A percentile compares a stretch with the other conserved stretches of the same genome.
Evolutionary conservation across 2,797 vertebrate genomes (phyloP).

Genomic region (Okamejei kenojei): DNA sequence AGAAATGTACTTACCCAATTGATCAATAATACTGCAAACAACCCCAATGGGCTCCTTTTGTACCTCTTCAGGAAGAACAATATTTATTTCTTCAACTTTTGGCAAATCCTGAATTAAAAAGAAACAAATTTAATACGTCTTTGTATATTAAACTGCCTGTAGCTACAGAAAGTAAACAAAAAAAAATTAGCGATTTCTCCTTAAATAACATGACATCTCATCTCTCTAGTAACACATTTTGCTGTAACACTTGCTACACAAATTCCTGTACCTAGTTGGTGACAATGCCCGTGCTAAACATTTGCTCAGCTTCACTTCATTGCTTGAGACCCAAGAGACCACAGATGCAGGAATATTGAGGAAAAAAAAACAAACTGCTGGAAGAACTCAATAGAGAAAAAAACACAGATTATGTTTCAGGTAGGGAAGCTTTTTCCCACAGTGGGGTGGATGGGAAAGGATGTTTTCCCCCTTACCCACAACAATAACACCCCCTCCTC

Average conservation of each 20-base stretch:
- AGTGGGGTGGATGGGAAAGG: no score
- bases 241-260: neutral
- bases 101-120: slow-evolving; percentile 65
- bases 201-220: neutral
- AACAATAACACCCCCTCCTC: no score
- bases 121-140: slow-evolving; percentile 38
- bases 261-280: neutral
- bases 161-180: neutral
- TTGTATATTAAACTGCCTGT: neutral
- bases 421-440: no score
- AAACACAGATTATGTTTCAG: no score
- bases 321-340: no score
- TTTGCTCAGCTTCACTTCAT: neutral
- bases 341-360: no score
- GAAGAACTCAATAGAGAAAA: no score
- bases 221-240: neutral
- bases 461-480: no score
- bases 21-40: slow-evolving; percentile 76
- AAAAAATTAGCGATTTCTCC: neutral
- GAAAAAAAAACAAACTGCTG: no score
- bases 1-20: slow-evolving; percentile 65
- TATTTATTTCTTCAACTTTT: slow-evolving; percentile 67
- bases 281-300: neutral
- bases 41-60: slow-evolving; percentile 72
- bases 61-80: slow-evolving; percentile 69